phyloP scores from a whole-genome alignment of 2,797 vertebrate genomes.

The Heterohyrax brucei region DNA sequence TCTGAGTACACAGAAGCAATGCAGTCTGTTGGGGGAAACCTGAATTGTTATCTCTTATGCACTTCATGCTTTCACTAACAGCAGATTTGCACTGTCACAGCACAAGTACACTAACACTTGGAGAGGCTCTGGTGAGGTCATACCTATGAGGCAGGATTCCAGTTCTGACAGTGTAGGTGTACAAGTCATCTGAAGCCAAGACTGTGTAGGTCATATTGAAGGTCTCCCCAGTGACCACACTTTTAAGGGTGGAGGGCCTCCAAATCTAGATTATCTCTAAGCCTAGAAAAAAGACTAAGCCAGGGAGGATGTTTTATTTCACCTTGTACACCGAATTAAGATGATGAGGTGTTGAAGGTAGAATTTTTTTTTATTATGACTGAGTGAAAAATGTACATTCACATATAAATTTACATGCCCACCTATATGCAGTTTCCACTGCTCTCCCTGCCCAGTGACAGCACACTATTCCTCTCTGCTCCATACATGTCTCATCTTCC shows the following conservation, averaged over 20 bases:
- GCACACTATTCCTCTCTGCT: no score
- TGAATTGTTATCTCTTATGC: not conserved
- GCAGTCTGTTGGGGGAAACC: not conserved
- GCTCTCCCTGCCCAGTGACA: no score
- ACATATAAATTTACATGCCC: no score
- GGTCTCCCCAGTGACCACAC: slow-evolving; percentile 90
- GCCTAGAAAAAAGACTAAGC: slow-evolving; percentile 88
- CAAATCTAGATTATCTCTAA: slow-evolving; percentile 95
- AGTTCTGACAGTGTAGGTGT: slow-evolving; percentile 92
- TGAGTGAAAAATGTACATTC: no score
- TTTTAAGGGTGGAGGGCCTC: slow-evolving; percentile 92
- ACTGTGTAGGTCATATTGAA: slow-evolving; percentile 93
- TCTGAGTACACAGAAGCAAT: not conserved
- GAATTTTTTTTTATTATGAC: no score
- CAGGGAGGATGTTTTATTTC: not conserved
- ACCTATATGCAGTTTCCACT: no score
- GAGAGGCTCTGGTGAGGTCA: not conserved
- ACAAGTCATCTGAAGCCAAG: slow-evolving; percentile 92
- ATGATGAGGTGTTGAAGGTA: not conserved
- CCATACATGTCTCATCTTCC: no score
- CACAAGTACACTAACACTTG: not conserved
- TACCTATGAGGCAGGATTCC: slow-evolving; percentile 92
- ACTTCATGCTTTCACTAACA: not conserved
- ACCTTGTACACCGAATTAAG: not conserved
- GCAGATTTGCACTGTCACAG: not conserved